Evolutionary conservation across 2,888 invertebrate species (phyloP).

Genomic region (Crepidodera aurea): DNA sequence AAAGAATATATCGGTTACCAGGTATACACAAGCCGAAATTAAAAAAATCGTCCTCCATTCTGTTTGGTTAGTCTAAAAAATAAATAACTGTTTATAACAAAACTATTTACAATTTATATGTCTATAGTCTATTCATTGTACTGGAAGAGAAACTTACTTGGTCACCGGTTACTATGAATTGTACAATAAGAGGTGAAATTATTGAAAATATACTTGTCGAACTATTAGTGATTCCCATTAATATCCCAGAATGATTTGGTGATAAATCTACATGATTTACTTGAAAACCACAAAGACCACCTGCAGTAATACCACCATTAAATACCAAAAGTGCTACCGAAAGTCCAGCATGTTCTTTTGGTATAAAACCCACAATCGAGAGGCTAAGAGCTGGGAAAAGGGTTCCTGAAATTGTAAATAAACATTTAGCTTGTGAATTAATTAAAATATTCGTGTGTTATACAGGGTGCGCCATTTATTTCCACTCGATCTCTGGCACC

Average conservation of each 20-base stretch:
- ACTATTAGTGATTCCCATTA: conserved; percentile 87
- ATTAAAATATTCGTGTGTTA: too few species aligned
- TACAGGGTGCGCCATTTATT: too few species aligned
- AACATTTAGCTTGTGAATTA: too few species aligned
- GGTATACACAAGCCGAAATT: conserved; percentile 74
- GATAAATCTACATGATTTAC: conserved; percentile 85
- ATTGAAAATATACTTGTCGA: conserved; percentile 80
- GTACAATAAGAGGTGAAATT: conserved; percentile 77
- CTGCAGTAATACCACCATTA: conserved; percentile 78
- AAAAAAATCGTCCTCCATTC: conserved; percentile 82
- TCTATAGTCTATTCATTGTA: background rate
- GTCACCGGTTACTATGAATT: conserved; percentile 71
- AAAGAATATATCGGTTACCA: conserved; percentile 74
- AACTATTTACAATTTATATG: background rate
- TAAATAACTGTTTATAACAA: conserved; percentile 18
- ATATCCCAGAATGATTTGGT: conserved; percentile 82
- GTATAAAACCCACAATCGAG: conserved; percentile 66
- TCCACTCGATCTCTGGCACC: too few species aligned
- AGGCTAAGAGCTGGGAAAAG: conserved; percentile 72
- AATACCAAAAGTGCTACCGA: conserved; percentile 73
- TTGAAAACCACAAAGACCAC: conserved; percentile 78
- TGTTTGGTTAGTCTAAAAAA: conserved; percentile 66
- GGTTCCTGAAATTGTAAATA: conserved; percentile 56
- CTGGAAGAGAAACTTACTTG: conserved; percentile 63
- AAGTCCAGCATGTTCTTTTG: conserved; percentile 65